phyloP scores from a whole-genome alignment of 2,797 vertebrate species.

The Phyllotis vaccarum region DNA sequence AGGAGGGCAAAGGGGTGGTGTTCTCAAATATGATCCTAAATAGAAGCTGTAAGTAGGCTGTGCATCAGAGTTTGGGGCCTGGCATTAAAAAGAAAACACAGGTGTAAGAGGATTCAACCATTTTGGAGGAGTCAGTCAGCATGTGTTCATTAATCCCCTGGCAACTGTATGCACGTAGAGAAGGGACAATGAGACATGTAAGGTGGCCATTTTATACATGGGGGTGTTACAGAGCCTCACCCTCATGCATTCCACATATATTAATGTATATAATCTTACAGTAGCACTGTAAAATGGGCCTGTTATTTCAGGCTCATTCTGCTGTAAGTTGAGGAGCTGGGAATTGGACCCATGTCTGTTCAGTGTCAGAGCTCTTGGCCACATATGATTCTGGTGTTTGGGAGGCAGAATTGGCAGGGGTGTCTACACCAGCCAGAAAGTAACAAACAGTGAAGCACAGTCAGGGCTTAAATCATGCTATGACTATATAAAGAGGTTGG shows the following conservation, averaged over 20 bases:
- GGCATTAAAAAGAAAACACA: not conserved
- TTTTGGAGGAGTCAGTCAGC: not conserved
- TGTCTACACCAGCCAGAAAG: not conserved
- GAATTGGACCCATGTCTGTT: not conserved
- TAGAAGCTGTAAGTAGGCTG: not conserved
- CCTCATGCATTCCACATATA: accelerated
- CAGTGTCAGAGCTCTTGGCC: not conserved
- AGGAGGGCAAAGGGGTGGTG: not conserved
- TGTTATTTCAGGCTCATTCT: not conserved
- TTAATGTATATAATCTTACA: not conserved
- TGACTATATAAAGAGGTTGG: not conserved
- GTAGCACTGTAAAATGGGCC: accelerated
- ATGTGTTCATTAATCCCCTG: too few species aligned
- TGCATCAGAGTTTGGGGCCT: not conserved
- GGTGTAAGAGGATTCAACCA: not conserved
- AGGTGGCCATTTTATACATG: not conserved
- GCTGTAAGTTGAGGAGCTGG: not conserved
- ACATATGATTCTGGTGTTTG: too few species aligned
- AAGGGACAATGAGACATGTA: not conserved
- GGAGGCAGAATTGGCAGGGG: not conserved
- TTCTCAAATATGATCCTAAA: not conserved
- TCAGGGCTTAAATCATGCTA: not conserved
- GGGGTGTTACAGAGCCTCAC: not conserved
- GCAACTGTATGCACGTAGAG: not conserved
- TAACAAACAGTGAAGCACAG: too few species aligned